Conservation (phyloP, 2,888 invertebrate species). For the Galerucella calmariensis region DNA sequence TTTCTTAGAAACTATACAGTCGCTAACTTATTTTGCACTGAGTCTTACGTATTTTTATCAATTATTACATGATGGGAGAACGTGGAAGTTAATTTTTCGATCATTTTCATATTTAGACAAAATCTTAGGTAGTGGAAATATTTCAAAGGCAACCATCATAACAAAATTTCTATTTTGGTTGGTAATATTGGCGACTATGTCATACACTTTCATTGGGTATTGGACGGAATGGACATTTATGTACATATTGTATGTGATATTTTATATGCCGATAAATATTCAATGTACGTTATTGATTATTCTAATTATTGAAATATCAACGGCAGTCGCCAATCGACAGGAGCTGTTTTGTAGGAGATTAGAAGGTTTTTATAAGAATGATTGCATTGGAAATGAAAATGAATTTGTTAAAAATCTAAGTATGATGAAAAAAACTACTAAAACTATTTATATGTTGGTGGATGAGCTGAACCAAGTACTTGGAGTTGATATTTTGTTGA, state of each 20-base stretch:
- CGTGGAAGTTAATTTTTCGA: neutral
- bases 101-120: neutral
- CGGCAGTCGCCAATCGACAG: neutral
- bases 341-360: neutral
- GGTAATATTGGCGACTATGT: neutral
- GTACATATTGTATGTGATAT: neutral
- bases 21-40: neutral
- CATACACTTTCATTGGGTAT: neutral
- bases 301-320: constrained; percentile 6
- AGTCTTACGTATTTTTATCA: neutral
- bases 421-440: constrained; percentile 3
- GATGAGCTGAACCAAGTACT: neutral
- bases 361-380: neutral
- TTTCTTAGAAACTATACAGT: neutral
- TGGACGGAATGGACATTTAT: neutral
- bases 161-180: neutral
- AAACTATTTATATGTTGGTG: neutral
- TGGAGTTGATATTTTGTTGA: constrained; percentile 11
- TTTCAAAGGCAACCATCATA: neutral
- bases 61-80: neutral
- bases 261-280: neutral
- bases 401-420: neutral
- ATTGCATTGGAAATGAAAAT: neutral
- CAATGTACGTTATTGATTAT: neutral
- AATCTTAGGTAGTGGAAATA: neutral